Percentiles rank a stretch among this genome's conserved stretches.
Evolutionary conservation across 2,113 vertebrate species (phyloP).

Genomic region (Polypterus senegalus): DNA sequence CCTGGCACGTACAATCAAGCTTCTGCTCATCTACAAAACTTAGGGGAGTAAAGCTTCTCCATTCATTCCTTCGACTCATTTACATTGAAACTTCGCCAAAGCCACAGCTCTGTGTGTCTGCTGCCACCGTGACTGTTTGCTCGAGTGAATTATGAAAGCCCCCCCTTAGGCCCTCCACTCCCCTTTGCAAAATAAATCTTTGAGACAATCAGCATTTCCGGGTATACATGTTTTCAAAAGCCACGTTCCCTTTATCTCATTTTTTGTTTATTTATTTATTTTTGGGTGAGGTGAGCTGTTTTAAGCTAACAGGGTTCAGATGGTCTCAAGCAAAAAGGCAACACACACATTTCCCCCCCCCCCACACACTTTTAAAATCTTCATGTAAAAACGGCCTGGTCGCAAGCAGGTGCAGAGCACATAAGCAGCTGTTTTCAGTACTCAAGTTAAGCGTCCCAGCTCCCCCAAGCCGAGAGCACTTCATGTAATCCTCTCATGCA

Average conservation of each 20-base stretch:
- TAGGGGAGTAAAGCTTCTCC: constrained; percentile 54
- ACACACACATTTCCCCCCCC: too few relatives aligned
- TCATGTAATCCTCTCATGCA: constrained; percentile 75
- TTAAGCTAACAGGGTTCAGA: constrained; percentile 21
- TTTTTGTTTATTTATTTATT: constrained; percentile 22
- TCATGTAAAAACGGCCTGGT: constrained; percentile 62
- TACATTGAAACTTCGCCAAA: constrained; percentile 67
- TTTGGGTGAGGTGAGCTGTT: constrained; percentile 25
- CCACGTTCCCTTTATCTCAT: constrained; percentile 17
- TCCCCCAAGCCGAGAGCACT: constrained; percentile 65
- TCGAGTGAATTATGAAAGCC: constrained; percentile 48
- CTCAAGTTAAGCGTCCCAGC: constrained; percentile 48
- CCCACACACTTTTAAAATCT: constrained; percentile 36
- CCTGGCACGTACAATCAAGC: constrained; percentile 54
- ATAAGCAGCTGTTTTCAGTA: constrained; percentile 67
- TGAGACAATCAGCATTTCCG: too few relatives aligned
- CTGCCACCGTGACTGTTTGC: constrained; percentile 28
- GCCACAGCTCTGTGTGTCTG: constrained; percentile 54
- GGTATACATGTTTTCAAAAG: too few relatives aligned
- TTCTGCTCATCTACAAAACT: constrained; percentile 60
- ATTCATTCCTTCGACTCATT: constrained; percentile 59
- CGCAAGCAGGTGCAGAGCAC: constrained; percentile 67
- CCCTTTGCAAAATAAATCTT: constrained; percentile 7
- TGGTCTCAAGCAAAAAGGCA: too few relatives aligned
- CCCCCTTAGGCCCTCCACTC: constrained; percentile 25